Percentiles rank a stretch among this genome's conserved stretches.
These are phyloP conservation scores for Mesorhabditis belari DNA, from an alignment of 2,888 invertebrate species.

Conservation along the genomic window DNA sequence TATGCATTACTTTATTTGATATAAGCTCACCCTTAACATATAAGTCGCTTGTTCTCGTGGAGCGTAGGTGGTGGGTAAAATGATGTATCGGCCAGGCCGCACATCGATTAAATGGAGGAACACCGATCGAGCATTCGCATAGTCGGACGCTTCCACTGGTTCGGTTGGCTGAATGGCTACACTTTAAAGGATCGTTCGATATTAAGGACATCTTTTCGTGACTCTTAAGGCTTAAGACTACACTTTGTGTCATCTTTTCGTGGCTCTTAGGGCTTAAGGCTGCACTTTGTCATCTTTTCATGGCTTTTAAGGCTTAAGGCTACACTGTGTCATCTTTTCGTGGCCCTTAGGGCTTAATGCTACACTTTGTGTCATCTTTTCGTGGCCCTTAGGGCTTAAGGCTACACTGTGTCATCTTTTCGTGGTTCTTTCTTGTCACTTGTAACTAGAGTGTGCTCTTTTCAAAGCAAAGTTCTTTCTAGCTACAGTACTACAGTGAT, in stretches of 20 bases:
- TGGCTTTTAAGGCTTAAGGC: no score
- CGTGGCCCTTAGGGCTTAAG: no score
- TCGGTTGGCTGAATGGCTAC: conserved; percentile 33
- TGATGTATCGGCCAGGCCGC: conserved; percentile 54
- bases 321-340: no score
- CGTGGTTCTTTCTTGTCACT: no score
- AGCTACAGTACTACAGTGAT: not conserved
- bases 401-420: no score
- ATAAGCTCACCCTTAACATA: conserved; percentile 57
- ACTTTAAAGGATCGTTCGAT: not conserved
- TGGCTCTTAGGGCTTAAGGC: not conserved
- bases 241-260: no score
- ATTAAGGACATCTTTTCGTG: not conserved
- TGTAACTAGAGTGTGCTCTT: no score
- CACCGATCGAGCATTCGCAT: conserved; percentile 56
- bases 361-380: no score
- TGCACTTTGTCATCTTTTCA: no score
- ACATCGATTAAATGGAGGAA: conserved; percentile 54
- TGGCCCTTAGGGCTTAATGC: conserved; percentile 1
- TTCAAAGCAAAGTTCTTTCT: not conserved
- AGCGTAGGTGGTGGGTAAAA: conserved; percentile 62
- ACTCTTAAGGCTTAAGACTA: not conserved
- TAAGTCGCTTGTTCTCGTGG: conserved; percentile 59
- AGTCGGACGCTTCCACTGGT: conserved; percentile 54
- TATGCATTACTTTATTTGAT: conserved; percentile 15